phyloP scores from a whole-genome alignment of 1,140 invertebrate genomes.

The Agrilus planipennis region DNA sequence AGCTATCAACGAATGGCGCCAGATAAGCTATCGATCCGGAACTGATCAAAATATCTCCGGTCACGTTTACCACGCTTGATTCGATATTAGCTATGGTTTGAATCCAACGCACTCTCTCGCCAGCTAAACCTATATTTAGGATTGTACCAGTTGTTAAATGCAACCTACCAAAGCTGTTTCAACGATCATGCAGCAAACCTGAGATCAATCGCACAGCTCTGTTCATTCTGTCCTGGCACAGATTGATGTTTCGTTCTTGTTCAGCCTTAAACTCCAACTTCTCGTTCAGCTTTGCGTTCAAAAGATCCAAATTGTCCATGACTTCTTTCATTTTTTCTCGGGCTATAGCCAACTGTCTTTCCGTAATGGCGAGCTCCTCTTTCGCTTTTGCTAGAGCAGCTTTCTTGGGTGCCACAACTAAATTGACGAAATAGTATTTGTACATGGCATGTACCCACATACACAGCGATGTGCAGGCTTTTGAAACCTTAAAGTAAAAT shows the following conservation, averaged over 20 bases:
- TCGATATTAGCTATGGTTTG: slow-evolving; percentile 49
- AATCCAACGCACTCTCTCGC: slow-evolving; percentile 50
- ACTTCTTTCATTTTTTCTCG: slow-evolving; percentile 46
- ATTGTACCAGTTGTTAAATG: too few relatives aligned
- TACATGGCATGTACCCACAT: slow-evolving; percentile 58
- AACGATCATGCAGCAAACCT: too few relatives aligned
- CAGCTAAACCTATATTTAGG: too few relatives aligned
- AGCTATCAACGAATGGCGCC: slow-evolving; percentile 51
- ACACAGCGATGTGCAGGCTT: slow-evolving; percentile 62
- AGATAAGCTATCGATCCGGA: slow-evolving; percentile 59
- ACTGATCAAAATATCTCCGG: slow-evolving; percentile 45
- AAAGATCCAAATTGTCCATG: slow-evolving; percentile 45
- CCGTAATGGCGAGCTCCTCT: slow-evolving; percentile 46
- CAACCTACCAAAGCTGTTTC: too few relatives aligned
- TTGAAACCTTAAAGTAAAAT: slow-evolving; percentile 54
- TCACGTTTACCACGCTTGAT: slow-evolving; percentile 48
- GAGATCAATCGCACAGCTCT: slow-evolving; percentile 58
- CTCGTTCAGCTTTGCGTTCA: slow-evolving; percentile 49
- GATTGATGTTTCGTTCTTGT: slow-evolving; percentile 61
- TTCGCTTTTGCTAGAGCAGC: slow-evolving; percentile 46
- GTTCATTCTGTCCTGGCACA: slow-evolving; percentile 64
- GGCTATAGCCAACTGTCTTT: slow-evolving; percentile 45
- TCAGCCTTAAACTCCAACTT: slow-evolving; percentile 50
- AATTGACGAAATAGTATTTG: slow-evolving; percentile 48
- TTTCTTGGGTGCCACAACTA: slow-evolving; percentile 48